Conservation (phyloP, 2,888 invertebrate genomes). For the Chloroclysta siterata region DNA sequence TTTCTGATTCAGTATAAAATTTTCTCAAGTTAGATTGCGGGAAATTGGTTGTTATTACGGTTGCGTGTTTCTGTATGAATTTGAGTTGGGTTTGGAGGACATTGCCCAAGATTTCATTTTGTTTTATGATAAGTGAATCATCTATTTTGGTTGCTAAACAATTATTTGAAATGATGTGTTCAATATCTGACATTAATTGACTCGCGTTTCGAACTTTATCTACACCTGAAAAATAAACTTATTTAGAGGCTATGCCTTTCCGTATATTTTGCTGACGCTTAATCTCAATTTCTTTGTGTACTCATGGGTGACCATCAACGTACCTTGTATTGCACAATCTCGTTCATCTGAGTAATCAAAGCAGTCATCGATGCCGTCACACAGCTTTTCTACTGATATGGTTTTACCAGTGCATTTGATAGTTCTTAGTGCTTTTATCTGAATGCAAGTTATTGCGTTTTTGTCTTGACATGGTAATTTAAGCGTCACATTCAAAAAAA, state of each 20-base stretch:
- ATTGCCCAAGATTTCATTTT: slow-evolving; percentile 50
- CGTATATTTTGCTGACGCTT: too few relatives aligned
- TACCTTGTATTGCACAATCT: slow-evolving; percentile 59
- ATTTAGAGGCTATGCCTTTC: background rate
- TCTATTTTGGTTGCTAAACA: slow-evolving; percentile 50
- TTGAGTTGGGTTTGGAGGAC: slow-evolving; percentile 55
- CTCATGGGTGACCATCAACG: too few relatives aligned
- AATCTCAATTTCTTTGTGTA: too few relatives aligned
- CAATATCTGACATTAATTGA: slow-evolving; percentile 51
- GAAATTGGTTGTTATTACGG: slow-evolving; percentile 1
- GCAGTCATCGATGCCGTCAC: slow-evolving; percentile 64
- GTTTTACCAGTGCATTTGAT: slow-evolving; percentile 53
- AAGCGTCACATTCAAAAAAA: slow-evolving; percentile 11
- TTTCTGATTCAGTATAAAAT: slow-evolving; percentile 18
- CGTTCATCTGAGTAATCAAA: slow-evolving; percentile 63
- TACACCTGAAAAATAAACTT: slow-evolving; percentile 51
- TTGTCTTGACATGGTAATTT: slow-evolving; percentile 42
- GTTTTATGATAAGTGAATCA: slow-evolving; percentile 45
- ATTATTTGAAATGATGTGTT: slow-evolving; percentile 47
- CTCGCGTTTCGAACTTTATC: slow-evolving; percentile 51
- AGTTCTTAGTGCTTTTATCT: slow-evolving; percentile 55
- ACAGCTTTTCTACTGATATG: slow-evolving; percentile 58
- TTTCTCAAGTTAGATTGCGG: slow-evolving; percentile 14
- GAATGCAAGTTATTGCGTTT: slow-evolving; percentile 51
- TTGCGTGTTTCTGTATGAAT: slow-evolving; percentile 52